These are phyloP conservation scores for Trypoxylus dichotomus DNA, from an alignment of 1,140 invertebrate genomes.

Conservation along the genomic window DNA sequence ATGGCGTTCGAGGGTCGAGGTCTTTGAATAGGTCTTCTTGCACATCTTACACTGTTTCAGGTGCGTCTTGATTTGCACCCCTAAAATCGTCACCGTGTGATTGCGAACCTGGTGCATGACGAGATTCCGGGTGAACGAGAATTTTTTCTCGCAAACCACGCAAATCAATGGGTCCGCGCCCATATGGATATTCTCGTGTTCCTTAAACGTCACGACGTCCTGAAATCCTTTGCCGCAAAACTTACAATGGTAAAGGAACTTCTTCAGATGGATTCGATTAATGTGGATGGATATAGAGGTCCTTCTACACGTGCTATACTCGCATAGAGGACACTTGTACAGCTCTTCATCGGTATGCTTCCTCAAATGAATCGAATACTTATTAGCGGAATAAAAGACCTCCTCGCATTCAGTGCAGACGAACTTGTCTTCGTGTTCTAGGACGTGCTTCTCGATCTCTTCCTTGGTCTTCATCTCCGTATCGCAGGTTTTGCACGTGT, in stretches of 20 bases:
- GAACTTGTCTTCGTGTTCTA: constrained; percentile 41
- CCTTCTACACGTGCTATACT: constrained; percentile 38
- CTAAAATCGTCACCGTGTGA: constrained; percentile 43
- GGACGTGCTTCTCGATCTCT: constrained; percentile 44
- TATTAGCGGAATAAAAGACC: background rate
- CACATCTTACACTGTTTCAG: constrained; percentile 44
- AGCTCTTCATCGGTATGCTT: background rate
- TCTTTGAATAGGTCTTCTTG: constrained; percentile 37
- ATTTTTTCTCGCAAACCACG: constrained; percentile 43
- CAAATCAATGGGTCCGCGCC: constrained; percentile 66
- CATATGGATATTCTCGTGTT: constrained; percentile 67
- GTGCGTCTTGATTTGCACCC: constrained; percentile 37
- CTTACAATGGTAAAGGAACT: constrained; percentile 55
- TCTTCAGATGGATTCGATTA: constrained; percentile 42
- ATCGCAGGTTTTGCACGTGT: constrained; percentile 45
- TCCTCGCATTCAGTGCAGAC: constrained; percentile 39
- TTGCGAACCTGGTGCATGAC: constrained; percentile 41
- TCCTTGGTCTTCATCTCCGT: constrained; percentile 40
- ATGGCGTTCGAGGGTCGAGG: constrained; percentile 41
- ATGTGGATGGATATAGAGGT: constrained; percentile 44
- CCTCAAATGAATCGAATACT: background rate
- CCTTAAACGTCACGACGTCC: constrained; percentile 44
- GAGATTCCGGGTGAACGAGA: constrained; percentile 46
- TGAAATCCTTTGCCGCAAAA: constrained; percentile 58
- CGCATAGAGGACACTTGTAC: constrained; percentile 40